Conservation (phyloP, 1,140 invertebrate genomes). For the Atta texana region DNA sequence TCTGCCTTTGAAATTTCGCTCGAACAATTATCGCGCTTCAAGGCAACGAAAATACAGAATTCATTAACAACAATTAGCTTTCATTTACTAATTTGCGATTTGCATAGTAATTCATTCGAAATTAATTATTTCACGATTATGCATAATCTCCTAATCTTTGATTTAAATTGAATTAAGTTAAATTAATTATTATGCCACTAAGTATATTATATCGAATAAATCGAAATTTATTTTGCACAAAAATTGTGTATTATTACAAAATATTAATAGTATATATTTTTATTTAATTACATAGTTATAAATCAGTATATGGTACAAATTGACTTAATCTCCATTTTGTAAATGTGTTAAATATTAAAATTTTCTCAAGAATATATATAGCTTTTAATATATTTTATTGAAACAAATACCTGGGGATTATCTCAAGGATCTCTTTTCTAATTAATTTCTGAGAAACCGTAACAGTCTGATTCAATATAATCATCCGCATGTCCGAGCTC, state of each 20-base stretch:
- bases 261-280: background rate
- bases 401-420: background rate
- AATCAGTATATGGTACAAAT: background rate
- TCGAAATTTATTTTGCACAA: background rate
- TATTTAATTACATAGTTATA: background rate
- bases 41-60: slow-evolving; percentile 30
- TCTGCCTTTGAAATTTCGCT: slow-evolving; percentile 24
- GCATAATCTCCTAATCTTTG: slow-evolving; percentile 13
- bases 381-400: slow-evolving; percentile 1
- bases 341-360: background rate
- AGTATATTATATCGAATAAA: background rate
- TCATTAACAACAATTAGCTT: slow-evolving; percentile 42
- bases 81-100: slow-evolving; percentile 54
- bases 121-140: slow-evolving; percentile 55
- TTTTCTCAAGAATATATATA: background rate
- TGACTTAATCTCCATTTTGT: background rate
- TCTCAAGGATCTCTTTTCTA: background rate
- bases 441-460: slow-evolving; percentile 7
- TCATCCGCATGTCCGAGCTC: background rate
- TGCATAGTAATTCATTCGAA: background rate
- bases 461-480: slow-evolving; percentile 47
- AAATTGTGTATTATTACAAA: background rate
- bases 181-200: slow-evolving; percentile 20
- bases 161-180: slow-evolving; percentile 38
- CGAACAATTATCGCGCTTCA: slow-evolving; percentile 25